phyloP scores from a whole-genome alignment of 2,113 vertebrate genomes.

The Bubo scandiacus region DNA sequence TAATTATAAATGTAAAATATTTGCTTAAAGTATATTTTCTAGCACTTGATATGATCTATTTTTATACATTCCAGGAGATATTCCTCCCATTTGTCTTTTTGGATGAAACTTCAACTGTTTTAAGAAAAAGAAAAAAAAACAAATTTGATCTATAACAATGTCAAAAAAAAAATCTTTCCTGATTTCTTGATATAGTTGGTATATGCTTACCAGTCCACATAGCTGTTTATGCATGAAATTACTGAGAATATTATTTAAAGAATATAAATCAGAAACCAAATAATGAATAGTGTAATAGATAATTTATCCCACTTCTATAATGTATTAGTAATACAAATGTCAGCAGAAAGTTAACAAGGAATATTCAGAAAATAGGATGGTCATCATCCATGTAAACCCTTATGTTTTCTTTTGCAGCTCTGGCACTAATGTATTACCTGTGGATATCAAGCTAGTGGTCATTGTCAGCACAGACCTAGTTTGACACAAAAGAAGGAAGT shows the following conservation, averaged over 20 bases:
- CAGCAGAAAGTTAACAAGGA: background rate
- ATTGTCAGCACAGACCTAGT: background rate
- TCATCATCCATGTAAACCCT: background rate
- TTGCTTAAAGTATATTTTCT: background rate
- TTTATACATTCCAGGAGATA: background rate
- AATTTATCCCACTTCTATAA: background rate
- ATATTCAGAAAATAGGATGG: background rate
- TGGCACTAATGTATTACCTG: background rate
- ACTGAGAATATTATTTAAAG: background rate
- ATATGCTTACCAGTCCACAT: background rate
- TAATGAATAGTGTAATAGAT: background rate
- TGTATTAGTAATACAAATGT: background rate
- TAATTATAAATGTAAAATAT: background rate
- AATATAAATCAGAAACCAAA: background rate
- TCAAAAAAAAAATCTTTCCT: background rate
- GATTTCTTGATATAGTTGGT: background rate
- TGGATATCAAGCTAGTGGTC: background rate
- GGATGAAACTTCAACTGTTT: background rate
- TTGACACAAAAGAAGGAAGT: background rate
- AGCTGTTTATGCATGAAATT: background rate
- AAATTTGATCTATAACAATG: background rate
- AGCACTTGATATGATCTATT: background rate
- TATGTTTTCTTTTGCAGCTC: fast-evolving
- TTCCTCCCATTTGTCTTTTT: background rate
- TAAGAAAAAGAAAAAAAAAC: background rate